Conservation (phyloP, 1,140 invertebrate genomes). For the Penaeus chinensis region DNA sequence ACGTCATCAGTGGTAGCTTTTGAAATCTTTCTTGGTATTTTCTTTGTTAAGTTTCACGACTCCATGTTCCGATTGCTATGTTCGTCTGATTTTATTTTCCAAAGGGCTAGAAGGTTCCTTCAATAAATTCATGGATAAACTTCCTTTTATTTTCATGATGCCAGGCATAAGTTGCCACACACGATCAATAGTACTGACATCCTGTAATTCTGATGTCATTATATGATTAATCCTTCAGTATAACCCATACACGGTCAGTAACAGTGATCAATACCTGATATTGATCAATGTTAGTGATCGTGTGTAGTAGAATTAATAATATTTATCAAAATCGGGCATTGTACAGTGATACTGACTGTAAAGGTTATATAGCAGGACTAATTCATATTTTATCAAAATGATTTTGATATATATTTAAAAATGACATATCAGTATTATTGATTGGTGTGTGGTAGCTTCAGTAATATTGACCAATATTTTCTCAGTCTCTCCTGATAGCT, state of each 20-base stretch:
- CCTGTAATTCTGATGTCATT: not conserved
- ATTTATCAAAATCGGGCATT: too few species aligned
- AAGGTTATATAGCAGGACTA: too few species aligned
- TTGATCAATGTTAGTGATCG: constrained; percentile 23
- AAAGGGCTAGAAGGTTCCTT: constrained; percentile 50
- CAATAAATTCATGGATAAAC: constrained; percentile 54
- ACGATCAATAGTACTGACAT: too few species aligned
- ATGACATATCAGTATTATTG: too few species aligned
- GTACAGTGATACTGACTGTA: too few species aligned
- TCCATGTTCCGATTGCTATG: constrained; percentile 46
- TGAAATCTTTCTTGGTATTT: constrained; percentile 51
- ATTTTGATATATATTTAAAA: too few species aligned
- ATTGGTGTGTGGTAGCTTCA: too few species aligned
- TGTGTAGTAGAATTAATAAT: not conserved
- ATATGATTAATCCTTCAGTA: not conserved
- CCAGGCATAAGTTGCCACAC: not conserved
- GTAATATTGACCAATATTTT: too few species aligned
- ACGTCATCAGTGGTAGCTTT: constrained; percentile 5
- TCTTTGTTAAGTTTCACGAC: constrained; percentile 40
- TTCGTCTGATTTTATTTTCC: constrained; percentile 43
- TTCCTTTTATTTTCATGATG: constrained; percentile 20
- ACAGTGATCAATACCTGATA: constrained; percentile 15
- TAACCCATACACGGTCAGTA: too few species aligned
- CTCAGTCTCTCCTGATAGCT: too few species aligned
- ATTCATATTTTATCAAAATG: too few species aligned